These are phyloP conservation scores for Lamproptera curius DNA, from an alignment of 2,888 invertebrate genomes.

Conservation along the genomic window DNA sequence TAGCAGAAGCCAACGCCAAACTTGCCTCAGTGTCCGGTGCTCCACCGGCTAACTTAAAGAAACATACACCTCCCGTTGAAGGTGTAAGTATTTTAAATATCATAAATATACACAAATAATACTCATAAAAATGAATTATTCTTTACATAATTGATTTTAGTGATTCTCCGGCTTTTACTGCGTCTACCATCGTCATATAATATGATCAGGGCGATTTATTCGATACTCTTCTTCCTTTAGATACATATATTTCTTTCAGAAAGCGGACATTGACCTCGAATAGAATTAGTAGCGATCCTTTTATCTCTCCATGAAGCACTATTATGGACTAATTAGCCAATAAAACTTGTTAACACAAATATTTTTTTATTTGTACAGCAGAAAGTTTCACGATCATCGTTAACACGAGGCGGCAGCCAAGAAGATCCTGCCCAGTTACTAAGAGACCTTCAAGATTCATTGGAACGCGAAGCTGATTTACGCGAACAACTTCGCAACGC, in stretches of 20 bases:
- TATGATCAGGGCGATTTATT: too few species aligned
- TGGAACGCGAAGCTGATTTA: slow-evolving; percentile 95
- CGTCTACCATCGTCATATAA: too few species aligned
- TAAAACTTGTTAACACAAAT: too few species aligned
- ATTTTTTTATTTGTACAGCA: slow-evolving; percentile 45
- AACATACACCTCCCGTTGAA: slow-evolving; percentile 78
- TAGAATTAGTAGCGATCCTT: too few species aligned
- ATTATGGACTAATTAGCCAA: too few species aligned
- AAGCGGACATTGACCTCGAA: too few species aligned
- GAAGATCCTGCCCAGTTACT: slow-evolving; percentile 89
- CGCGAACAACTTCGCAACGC: slow-evolving; percentile 94
- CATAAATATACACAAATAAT: background rate
- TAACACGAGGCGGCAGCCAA: slow-evolving; percentile 88
- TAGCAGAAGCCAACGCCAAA: slow-evolving; percentile 82
- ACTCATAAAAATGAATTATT: too few species aligned
- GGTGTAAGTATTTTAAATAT: slow-evolving; percentile 56
- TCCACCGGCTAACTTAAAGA: slow-evolving; percentile 71
- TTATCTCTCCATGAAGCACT: too few species aligned
- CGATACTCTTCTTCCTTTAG: too few species aligned
- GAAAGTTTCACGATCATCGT: slow-evolving; percentile 85
- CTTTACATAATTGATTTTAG: too few species aligned
- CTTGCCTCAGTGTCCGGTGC: slow-evolving; percentile 60
- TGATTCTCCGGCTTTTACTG: too few species aligned
- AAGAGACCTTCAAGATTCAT: slow-evolving; percentile 92
- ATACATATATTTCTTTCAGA: too few species aligned